These are phyloP conservation scores for Pseudococcus longispinus DNA, from an alignment of 2,888 invertebrate genomes.

Conservation along the genomic window DNA sequence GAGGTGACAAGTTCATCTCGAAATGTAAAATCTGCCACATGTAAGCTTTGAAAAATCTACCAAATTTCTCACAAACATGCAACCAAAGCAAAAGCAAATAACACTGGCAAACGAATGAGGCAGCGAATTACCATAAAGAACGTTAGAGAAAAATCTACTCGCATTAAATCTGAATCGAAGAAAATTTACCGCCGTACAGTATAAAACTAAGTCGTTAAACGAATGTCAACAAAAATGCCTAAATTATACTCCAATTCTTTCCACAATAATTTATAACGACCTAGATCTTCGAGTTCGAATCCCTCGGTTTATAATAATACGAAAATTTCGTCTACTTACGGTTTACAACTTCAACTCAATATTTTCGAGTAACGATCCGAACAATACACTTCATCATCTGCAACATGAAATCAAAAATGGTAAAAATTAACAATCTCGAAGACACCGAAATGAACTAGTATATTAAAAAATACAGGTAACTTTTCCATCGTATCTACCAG, in stretches of 20 bases:
- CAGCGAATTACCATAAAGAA: conserved; percentile 5
- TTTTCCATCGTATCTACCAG: not conserved
- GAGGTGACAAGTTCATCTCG: not conserved
- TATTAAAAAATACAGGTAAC: not conserved
- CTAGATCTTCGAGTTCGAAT: not conserved
- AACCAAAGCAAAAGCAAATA: not conserved
- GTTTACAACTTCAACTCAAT: not conserved
- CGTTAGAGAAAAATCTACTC: not conserved
- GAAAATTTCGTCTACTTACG: not conserved
- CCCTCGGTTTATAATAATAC: not conserved
- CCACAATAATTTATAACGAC: not conserved
- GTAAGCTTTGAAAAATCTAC: conserved; percentile 2
- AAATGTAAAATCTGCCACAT: not conserved
- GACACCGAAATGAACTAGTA: not conserved
- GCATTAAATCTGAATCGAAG: not conserved
- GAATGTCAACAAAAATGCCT: conserved; percentile 20
- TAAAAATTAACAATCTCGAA: not conserved
- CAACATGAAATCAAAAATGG: not conserved
- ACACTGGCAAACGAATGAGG: not conserved
- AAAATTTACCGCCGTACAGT: not conserved
- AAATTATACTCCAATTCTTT: not conserved
- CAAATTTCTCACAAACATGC: not conserved
- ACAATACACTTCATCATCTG: not conserved
- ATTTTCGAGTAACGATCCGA: not conserved
- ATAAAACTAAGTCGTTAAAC: not conserved